Evolutionary conservation across 2,113 vertebrate species (phyloP).

Genomic region (Paralichthys olivaceus): DNA sequence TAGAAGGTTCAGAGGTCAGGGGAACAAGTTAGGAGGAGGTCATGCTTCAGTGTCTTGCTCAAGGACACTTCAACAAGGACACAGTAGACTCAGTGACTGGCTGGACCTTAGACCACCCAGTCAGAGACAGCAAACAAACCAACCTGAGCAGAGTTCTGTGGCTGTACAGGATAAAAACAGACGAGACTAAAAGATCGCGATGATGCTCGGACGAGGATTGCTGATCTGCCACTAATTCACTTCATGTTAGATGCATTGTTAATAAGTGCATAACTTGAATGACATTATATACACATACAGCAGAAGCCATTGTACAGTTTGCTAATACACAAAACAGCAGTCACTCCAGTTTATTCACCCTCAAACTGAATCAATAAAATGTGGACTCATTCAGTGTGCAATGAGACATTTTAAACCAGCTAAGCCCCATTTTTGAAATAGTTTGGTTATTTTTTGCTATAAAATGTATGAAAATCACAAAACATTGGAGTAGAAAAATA

Average conservation of each 20-base stretch:
- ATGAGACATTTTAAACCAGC: background rate
- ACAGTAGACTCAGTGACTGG: background rate
- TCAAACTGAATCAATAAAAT: background rate
- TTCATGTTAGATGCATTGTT: background rate
- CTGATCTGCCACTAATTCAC: background rate
- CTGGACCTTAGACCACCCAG: conserved; percentile 34
- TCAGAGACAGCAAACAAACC: conserved; percentile 5
- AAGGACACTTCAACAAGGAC: conserved; percentile 34
- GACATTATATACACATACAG: background rate
- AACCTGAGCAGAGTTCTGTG: conserved; percentile 7
- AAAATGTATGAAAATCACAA: no score
- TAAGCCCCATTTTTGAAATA: no score
- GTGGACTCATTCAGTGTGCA: background rate
- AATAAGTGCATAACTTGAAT: background rate
- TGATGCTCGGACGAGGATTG: background rate
- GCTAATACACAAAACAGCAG: background rate
- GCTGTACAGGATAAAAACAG: background rate
- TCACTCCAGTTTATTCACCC: background rate
- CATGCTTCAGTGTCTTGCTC: conserved; percentile 44
- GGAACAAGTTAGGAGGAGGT: conserved; percentile 18
- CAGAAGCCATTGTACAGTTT: background rate
- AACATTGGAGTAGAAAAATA: background rate
- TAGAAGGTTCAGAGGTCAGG: conserved; percentile 19
- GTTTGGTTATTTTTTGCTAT: no score
- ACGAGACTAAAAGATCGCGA: background rate